Percentiles rank a stretch among this genome's conserved stretches.
Evolutionary conservation across 2,888 invertebrate genomes (phyloP).

Genomic region (Omphaloscelis lunosa): DNA sequence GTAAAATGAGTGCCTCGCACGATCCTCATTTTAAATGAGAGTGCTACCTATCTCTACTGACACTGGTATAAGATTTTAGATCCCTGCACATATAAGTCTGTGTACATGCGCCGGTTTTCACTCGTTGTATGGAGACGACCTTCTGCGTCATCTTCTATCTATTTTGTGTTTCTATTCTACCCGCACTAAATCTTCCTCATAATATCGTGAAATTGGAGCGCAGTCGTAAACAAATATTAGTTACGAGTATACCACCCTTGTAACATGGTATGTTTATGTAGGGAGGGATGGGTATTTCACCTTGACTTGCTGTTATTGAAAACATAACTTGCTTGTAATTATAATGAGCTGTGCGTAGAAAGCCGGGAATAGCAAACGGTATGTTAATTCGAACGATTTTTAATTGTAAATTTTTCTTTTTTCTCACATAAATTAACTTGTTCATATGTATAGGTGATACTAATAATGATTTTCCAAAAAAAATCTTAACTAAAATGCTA

Average conservation of each 20-base stretch:
- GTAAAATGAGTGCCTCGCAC: no score
- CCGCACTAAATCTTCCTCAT: conserved; percentile 29
- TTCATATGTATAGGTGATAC: background rate
- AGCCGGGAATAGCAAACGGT: background rate
- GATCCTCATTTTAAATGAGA: no score
- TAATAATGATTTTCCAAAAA: background rate
- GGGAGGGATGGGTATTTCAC: background rate
- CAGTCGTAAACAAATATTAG: conserved; percentile 37
- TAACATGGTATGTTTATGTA: conserved; percentile 4
- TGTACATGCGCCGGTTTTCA: background rate
- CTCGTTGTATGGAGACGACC: background rate
- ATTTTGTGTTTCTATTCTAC: background rate
- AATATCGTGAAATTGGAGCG: conserved; percentile 44
- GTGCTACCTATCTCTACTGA: no score
- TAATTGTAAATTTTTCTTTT: background rate
- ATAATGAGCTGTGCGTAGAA: background rate
- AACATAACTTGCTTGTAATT: background rate
- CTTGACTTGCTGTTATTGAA: background rate
- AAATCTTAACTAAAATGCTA: background rate
- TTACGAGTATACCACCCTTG: background rate
- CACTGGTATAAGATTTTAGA: no score
- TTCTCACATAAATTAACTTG: background rate
- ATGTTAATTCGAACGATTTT: background rate
- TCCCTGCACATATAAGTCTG: no score
- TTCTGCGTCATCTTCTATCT: background rate